Conservation (phyloP, 2,888 invertebrate species). For the Halictus quadricinctus region DNA sequence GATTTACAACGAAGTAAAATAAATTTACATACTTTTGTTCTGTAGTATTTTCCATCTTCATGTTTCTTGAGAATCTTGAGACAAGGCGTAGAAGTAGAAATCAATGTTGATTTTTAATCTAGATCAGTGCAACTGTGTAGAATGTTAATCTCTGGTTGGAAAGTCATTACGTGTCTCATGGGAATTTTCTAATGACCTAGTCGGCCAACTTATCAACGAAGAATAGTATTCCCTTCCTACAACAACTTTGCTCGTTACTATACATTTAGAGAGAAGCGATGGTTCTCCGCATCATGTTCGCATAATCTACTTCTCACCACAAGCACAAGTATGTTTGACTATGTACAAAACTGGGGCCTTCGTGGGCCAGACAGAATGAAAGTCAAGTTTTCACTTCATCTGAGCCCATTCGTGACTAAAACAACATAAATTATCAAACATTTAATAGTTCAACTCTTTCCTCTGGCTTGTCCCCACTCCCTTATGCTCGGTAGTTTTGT, state of each 20-base stretch:
- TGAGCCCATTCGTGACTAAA: too few relatives aligned
- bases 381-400: too few relatives aligned
- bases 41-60: background rate
- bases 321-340: background rate
- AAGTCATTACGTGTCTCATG: background rate
- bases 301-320: background rate
- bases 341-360: background rate
- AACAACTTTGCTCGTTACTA: background rate
- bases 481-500: background rate
- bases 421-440: too few relatives aligned
- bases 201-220: background rate
- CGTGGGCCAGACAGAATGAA: too few relatives aligned
- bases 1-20: too few relatives aligned
- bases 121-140: background rate
- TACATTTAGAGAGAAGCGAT: background rate
- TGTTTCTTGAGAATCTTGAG: accelerated
- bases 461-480: background rate
- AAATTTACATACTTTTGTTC: background rate
- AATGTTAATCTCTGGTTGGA: background rate
- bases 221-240: background rate
- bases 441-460: background rate
- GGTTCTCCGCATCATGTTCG: background rate
- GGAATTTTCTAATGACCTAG: background rate
- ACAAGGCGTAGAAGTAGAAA: too few relatives aligned
- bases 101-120: background rate